Conservation (phyloP, 2,113 vertebrate genomes). For the Passer montanus region DNA sequence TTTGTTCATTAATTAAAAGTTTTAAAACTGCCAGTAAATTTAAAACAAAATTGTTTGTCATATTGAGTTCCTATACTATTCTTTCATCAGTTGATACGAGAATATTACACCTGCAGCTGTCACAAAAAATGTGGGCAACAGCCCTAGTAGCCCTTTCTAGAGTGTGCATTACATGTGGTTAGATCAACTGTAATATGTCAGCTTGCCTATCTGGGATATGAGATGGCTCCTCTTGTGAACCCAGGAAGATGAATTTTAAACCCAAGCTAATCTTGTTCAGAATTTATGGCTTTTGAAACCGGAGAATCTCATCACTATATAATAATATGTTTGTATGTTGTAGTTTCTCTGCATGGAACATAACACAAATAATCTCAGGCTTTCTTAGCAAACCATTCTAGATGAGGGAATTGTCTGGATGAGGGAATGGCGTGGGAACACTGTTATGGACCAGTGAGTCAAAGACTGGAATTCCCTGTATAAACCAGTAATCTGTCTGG, state of each 20-base stretch:
- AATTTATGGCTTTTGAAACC: neutral
- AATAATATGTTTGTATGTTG: neutral
- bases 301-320: neutral
- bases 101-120: neutral
- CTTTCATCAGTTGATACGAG: neutral
- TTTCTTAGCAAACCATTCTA: neutral
- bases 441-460: neutral
- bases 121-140: neutral
- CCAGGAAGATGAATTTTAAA: neutral
- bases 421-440: conserved; percentile 14
- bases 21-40: neutral
- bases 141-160: neutral
- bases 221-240: neutral
- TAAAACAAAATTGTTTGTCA: neutral
- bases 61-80: neutral
- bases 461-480: conserved; percentile 40
- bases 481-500: conserved; percentile 27
- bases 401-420: neutral
- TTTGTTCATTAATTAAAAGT: neutral
- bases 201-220: neutral
- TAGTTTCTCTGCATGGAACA: neutral
- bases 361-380: neutral
- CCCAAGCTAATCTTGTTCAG: neutral
- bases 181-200: neutral
- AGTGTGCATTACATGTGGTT: neutral